Evolutionary conservation across 2,113 vertebrate species (phyloP), one percentile per base, ranked within the genome.

Genomic region (Sturnus vulgaris): DNA sequence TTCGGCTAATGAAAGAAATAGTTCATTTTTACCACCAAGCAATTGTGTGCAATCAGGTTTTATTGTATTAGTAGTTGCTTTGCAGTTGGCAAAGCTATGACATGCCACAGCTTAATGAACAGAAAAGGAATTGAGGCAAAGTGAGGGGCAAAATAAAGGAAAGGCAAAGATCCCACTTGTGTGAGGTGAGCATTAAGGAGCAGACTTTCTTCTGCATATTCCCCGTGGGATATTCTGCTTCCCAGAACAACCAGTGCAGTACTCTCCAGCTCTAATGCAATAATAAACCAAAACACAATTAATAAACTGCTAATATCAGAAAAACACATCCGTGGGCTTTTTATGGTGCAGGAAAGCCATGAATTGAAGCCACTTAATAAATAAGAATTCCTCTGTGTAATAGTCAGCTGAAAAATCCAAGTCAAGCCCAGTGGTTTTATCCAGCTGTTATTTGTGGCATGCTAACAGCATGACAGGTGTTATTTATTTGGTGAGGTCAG

Each of bases 1-100:
- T 94, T 91, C 20, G 23, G 71, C 81, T 95, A 93, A 95, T 90
- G 90, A 91, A 92, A 92, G 96, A 90, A 92, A 81, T 49, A 3
- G 70, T 49, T 93, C 64, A 59, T 92, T 90, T 94, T 75, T 65
- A 17, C 35, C 33, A 47, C 85, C 9, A 15, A 65, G 82, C 44
- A 90, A 55, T 27, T 28, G n/a, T 56, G 59, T 80, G 50, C 57
- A 3, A 25, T 56, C 37, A 10, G 28, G 17, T 56, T 94, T 91
- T 87, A 49, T 52, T 33, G 66, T 55, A 39, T 92, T 85, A 11
- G 31, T 23, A 59, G 42, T 72, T 55, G 28, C 44, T 76, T 64
- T 78, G 66, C 37, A 35, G 52, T 80, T 93, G 77, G 65, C 30
- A 37, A 55, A 82, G 47, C 55, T 84, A 2, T 12, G 42, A 65